phyloP scores from a whole-genome alignment of 1,140 invertebrate genomes.

The Propsilocerus akamusi region DNA sequence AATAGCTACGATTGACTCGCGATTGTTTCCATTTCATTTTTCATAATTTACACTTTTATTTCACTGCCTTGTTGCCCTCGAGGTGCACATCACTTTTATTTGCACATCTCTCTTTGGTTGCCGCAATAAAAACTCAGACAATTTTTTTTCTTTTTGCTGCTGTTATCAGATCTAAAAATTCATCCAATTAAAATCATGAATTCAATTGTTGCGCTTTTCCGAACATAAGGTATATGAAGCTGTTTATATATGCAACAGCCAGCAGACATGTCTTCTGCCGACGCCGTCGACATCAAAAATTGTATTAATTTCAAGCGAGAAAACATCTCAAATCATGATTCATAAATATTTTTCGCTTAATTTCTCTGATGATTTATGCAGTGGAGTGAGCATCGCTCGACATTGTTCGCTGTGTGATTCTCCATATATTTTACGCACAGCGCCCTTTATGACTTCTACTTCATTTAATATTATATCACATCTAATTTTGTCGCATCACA shows the following conservation, averaged over 20 bases:
- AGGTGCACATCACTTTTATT: too few relatives aligned
- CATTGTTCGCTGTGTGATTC: too few relatives aligned
- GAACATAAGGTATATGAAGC: background rate
- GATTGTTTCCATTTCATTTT: conserved; percentile 3
- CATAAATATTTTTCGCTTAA: conserved; percentile 3
- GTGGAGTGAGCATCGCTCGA: too few relatives aligned
- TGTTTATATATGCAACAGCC: background rate
- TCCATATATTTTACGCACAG: background rate
- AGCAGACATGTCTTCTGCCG: background rate
- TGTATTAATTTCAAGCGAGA: too few relatives aligned
- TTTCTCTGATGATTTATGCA: conserved; percentile 1
- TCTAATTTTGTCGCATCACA: too few relatives aligned
- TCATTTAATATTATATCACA: conserved; percentile 1
- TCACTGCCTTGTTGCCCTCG: background rate
- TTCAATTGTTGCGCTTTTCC: conserved; percentile 3
- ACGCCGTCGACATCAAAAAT: background rate
- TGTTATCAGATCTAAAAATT: background rate
- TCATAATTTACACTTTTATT: conserved; percentile 4
- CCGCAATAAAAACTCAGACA: too few relatives aligned
- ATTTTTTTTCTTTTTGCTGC: background rate
- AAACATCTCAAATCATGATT: too few relatives aligned
- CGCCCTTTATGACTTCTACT: background rate
- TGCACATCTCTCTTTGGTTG: too few relatives aligned
- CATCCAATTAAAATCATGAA: conserved; percentile 3
- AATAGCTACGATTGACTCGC: too few relatives aligned